Conservation (phyloP, 2,797 vertebrate species). For the Lophura swinhoii region DNA sequence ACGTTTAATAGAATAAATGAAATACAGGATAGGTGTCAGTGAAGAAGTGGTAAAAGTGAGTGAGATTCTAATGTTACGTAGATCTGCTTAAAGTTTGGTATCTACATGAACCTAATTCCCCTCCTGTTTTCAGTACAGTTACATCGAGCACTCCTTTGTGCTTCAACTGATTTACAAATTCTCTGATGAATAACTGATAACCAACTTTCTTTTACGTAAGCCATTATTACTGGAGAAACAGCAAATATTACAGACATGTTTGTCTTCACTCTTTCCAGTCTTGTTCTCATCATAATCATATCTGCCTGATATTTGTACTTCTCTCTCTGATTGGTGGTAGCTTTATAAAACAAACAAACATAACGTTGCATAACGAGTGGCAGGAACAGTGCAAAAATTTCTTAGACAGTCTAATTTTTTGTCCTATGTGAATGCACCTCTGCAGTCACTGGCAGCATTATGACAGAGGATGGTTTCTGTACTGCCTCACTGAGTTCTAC, state of each 20-base stretch:
- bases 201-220: slow-evolving; percentile 26
- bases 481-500: background rate
- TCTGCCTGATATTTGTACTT: slow-evolving; percentile 8
- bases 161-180: slow-evolving; percentile 13
- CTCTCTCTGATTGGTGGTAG: background rate
- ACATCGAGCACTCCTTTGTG: background rate
- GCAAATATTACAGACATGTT: slow-evolving; percentile 13
- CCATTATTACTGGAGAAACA: slow-evolving; percentile 13
- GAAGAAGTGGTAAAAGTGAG: slow-evolving; percentile 31
- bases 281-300: slow-evolving; percentile 21
- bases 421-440: background rate
- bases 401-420: background rate
- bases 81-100: slow-evolving; percentile 20
- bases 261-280: background rate
- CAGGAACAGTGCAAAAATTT: background rate
- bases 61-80: background rate
- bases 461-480: background rate
- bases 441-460: background rate
- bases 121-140: slow-evolving; percentile 32
- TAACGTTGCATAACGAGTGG: background rate
- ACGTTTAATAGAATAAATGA: background rate
- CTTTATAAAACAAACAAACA: background rate
- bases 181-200: slow-evolving; percentile 44
- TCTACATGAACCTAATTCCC: background rate
- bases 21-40: slow-evolving; percentile 24